Evolutionary conservation across 1,140 invertebrate genomes (phyloP).

Genomic region (Odontomachus brunneus): DNA sequence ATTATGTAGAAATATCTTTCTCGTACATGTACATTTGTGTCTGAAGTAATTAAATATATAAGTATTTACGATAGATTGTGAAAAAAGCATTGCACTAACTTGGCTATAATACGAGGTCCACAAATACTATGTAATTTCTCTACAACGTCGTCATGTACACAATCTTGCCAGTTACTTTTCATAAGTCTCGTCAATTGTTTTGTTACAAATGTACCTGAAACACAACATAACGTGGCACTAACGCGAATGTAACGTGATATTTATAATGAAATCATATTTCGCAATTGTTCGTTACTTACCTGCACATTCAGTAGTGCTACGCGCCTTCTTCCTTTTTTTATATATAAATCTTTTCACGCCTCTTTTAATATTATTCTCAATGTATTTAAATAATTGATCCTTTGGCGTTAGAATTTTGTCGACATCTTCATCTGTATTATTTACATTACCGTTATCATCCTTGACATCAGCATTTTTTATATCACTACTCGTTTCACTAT

Average conservation of each 20-base stretch:
- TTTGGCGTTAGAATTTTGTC: not conserved
- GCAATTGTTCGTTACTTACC: slow-evolving; percentile 41
- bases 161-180: slow-evolving; percentile 71
- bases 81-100: slow-evolving; percentile 47
- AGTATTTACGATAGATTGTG: not conserved
- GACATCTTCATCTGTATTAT: too few relatives aligned
- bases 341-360: not conserved
- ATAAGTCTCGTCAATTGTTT: slow-evolving; percentile 70
- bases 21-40: too few relatives aligned
- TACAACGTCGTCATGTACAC: slow-evolving; percentile 70
- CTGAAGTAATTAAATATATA: not conserved
- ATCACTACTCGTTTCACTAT: too few relatives aligned
- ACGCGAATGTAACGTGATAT: too few relatives aligned
- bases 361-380: not conserved
- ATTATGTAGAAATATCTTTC: too few relatives aligned
- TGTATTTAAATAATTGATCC: slow-evolving; percentile 1
- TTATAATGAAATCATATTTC: too few relatives aligned
- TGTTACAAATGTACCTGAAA: slow-evolving; percentile 75
- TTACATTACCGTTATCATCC: too few relatives aligned
- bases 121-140: slow-evolving; percentile 55
- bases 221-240: not conserved
- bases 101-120: slow-evolving; percentile 64
- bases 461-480: not conserved
- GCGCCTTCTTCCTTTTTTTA: not conserved
- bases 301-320: not conserved